A percentile compares a stretch with the other conserved stretches of the same genome.
phyloP scores from a whole-genome alignment of 2,797 vertebrate species.

The Chaetodon trifasciatus region DNA sequence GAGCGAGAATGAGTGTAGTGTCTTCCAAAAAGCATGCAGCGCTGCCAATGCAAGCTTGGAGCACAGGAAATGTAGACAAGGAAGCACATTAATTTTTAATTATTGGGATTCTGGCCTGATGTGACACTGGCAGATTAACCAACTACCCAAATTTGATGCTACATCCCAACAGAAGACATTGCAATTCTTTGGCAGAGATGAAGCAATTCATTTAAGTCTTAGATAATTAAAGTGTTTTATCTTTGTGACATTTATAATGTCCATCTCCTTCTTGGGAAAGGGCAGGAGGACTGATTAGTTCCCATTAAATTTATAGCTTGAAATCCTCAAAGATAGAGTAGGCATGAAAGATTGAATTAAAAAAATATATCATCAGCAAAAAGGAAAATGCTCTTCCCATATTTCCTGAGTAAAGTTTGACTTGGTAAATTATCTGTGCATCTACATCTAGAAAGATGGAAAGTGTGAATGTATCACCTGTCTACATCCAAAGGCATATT shows the following conservation, averaged over 20 bases:
- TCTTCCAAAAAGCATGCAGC: neutral
- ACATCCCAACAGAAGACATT: conserved; percentile 33
- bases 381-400: neutral
- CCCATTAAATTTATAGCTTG: conserved; percentile 43
- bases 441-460: conserved; percentile 5
- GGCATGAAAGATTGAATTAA: conserved; percentile 15
- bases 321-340: conserved; percentile 36
- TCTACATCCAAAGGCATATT: neutral
- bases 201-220: conserved; percentile 56
- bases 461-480: neutral
- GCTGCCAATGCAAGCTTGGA: neutral
- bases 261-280: conserved; percentile 55
- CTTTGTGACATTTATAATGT: conserved; percentile 69
- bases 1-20: neutral
- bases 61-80: conserved; percentile 29
- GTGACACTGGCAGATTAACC: conserved; percentile 49
- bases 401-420: neutral
- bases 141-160: conserved; percentile 32
- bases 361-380: conserved; percentile 10
- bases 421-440: neutral
- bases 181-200: conserved; percentile 40
- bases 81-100: conserved; percentile 50
- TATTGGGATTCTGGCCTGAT: conserved; percentile 40
- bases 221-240: conserved; percentile 61
- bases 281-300: conserved; percentile 60